These are phyloP conservation scores for Rhipidura dahli DNA, from an alignment of 2,113 vertebrate genomes.

Conservation along the genomic window DNA sequence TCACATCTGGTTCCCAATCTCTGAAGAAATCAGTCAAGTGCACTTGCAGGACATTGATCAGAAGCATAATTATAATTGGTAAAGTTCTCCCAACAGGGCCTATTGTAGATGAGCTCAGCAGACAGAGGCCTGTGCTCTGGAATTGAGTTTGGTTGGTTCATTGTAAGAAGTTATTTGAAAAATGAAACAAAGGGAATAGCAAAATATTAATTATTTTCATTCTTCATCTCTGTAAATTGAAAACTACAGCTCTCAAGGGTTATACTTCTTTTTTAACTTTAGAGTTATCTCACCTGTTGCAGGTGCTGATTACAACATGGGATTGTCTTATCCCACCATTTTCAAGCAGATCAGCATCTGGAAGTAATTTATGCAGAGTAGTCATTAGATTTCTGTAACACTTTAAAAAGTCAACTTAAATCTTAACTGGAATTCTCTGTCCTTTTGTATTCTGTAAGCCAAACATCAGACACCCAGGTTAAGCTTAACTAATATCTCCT, in stretches of 20 bases:
- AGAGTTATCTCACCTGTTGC: background rate
- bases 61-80: background rate
- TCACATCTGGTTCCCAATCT: background rate
- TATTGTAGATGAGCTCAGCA: background rate
- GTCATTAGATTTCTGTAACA: conserved; percentile 62
- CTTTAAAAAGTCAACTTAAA: conserved; percentile 60
- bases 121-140: background rate
- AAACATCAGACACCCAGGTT: background rate
- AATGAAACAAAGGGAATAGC: background rate
- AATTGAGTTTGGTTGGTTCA: background rate
- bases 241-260: background rate
- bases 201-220: background rate
- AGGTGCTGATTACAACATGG: conserved; percentile 32
- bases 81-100: background rate
- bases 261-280: background rate
- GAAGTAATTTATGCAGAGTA: conserved; percentile 70
- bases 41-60: background rate
- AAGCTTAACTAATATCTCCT: conserved; percentile 10
- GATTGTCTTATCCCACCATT: conserved; percentile 42
- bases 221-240: background rate
- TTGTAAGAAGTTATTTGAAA: background rate
- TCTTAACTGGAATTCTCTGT: conserved; percentile 52
- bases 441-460: background rate
- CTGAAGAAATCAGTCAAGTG: background rate
- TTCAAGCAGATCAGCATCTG: conserved; percentile 67